phyloP scores from a whole-genome alignment of 2,113 vertebrate species.

The Tinamus guttatus region DNA sequence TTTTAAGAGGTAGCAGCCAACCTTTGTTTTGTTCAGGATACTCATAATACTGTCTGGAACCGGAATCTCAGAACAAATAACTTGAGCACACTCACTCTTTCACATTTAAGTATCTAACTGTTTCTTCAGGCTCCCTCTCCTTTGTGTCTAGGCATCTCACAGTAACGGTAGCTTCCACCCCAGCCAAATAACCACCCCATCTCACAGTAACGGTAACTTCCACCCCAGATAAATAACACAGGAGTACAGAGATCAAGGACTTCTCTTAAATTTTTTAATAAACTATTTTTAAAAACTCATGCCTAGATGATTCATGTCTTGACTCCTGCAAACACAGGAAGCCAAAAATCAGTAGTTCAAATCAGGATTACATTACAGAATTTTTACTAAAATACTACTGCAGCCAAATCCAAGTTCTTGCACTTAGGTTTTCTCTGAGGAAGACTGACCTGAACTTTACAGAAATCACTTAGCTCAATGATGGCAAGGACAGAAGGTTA shows the following conservation, averaged over 20 bases:
- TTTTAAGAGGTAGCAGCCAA: neutral
- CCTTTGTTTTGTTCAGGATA: neutral
- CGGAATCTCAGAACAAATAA: neutral
- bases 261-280: neutral
- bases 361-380: neutral
- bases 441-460: neutral
- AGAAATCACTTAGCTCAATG: neutral
- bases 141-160: neutral
- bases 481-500: neutral
- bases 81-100: neutral
- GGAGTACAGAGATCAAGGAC: neutral
- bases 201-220: neutral
- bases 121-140: neutral
- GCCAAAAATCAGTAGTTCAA: neutral
- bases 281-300: neutral
- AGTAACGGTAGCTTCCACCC: neutral
- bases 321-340: neutral
- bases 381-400: neutral
- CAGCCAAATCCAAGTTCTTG: neutral
- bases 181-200: neutral
- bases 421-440: neutral
- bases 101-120: neutral
- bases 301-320: neutral
- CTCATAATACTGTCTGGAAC: neutral
- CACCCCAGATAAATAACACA: neutral